These are phyloP conservation scores for Pipistrellus pipistrellus DNA, from an alignment of 2,797 vertebrate species.

Conservation along the genomic window DNA sequence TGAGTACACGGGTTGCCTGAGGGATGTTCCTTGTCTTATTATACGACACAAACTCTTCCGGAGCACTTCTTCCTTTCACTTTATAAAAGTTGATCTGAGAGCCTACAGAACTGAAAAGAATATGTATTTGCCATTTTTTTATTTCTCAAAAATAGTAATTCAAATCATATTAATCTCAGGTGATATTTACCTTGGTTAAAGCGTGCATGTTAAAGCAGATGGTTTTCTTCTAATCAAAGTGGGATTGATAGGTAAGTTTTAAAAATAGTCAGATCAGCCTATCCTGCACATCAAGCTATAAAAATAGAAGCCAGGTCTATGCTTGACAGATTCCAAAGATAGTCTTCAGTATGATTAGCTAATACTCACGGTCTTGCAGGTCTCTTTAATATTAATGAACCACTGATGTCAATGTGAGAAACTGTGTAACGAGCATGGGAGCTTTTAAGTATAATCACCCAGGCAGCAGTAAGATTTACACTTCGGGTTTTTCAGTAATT, in stretches of 20 bases:
- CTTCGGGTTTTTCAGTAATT: conserved; percentile 80
- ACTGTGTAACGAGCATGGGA: conserved; percentile 37
- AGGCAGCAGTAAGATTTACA: conserved; percentile 79
- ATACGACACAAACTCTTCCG: not conserved
- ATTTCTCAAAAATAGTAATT: conserved; percentile 65
- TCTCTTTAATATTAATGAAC: conserved; percentile 81
- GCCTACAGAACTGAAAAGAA: not conserved
- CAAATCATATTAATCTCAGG: conserved; percentile 65
- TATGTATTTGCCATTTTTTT: not conserved
- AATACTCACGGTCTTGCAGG: conserved; percentile 57
- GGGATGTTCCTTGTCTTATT: not conserved
- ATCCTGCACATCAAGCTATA: conserved; percentile 42
- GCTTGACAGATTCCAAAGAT: conserved; percentile 80
- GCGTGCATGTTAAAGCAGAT: conserved; percentile 47
- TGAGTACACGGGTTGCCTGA: not conserved
- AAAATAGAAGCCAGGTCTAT: conserved; percentile 52
- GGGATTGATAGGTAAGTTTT: conserved; percentile 40
- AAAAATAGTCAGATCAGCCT: conserved; percentile 61
- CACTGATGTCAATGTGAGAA: conserved; percentile 74
- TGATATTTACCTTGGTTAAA: conserved; percentile 69
- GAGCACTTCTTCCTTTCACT: not conserved
- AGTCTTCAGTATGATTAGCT: conserved; percentile 78
- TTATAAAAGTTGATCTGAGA: not conserved
- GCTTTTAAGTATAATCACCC: conserved; percentile 53
- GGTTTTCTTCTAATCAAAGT: conserved; percentile 63